Conservation (phyloP, 2,113 vertebrate species). For the Cynoglossus semilaevis region DNA sequence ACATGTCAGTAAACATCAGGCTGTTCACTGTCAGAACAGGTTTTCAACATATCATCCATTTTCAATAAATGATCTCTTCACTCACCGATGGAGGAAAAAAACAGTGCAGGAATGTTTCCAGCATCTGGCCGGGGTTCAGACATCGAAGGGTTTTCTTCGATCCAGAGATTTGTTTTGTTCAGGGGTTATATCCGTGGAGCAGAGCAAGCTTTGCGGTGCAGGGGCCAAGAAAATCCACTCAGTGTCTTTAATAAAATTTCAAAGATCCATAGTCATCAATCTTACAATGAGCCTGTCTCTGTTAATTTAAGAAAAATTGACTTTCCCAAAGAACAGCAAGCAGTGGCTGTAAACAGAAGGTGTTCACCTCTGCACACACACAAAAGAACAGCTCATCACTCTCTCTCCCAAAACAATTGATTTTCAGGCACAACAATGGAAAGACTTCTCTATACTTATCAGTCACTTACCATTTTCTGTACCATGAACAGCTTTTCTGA, state of each 20-base stretch:
- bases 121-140: not conserved
- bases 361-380: constrained; percentile 49
- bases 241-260: constrained; percentile 58
- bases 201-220: constrained; percentile 43
- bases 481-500: constrained; percentile 37
- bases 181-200: constrained; percentile 44
- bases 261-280: constrained; percentile 60
- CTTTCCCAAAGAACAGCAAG: constrained; percentile 54
- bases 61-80: not conserved
- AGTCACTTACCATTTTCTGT: constrained; percentile 55
- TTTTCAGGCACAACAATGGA: constrained; percentile 48
- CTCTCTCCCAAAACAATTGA: constrained; percentile 55
- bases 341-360: constrained; percentile 47
- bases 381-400: constrained; percentile 51
- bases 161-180: constrained; percentile 14
- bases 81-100: not conserved
- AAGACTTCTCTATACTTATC: constrained; percentile 42
- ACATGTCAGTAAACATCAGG: constrained; percentile 5
- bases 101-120: not conserved
- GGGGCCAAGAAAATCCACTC: constrained; percentile 55
- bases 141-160: constrained; percentile 21
- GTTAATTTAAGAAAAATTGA: constrained; percentile 62
- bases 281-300: constrained; percentile 56
- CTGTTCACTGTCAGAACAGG: not conserved
- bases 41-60: constrained; percentile 1